Evolutionary conservation across 1,140 invertebrate species (phyloP), one percentile per base, ranked within the genome.

Genomic region (Papilio polyxenes): DNA sequence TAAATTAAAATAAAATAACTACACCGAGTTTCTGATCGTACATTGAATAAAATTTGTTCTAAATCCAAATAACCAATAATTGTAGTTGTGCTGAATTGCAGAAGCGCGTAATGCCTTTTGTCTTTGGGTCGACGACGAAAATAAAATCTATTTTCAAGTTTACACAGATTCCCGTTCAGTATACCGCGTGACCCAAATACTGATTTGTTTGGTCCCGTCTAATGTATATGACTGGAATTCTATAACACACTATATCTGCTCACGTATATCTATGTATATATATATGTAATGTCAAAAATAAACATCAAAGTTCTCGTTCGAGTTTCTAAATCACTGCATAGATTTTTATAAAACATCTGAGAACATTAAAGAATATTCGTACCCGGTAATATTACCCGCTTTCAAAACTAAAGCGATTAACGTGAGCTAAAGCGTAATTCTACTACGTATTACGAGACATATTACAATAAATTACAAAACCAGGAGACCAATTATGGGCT

Each of bases 131-230:
- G 80, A 80, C 62, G 81, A 85, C 88, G 87, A 88, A 91, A 89
- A 88, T 92, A 93, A 86, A 90, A 85, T 93, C 89, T 92, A 92
- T 94, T 93, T 92, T 93, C 91, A 92, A 93, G 90, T 94, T 91
- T 92, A 94, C 89, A 83, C 85, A 85, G 86, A 80, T 85, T 89
- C 83, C 83, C 83, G 84, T 90, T 91, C 87, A 86, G 85, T 87
- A 87, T 86, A 83, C 86, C 79, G 83, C 85, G 23, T 91, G 92
- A 94, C 92, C 92, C 87, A 92, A 90, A 92, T 94, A 89, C 86
- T 89, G 83, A 86, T 82, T 87, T 89, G 82, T 87, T 85, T 89
- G 84, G 84, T 87, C 53, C 82, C 85, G 80, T 86, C 84, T 87
- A 88, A 87, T 89, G 83, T 81, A 88, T 76, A 77, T 87, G 79